phyloP scores from a whole-genome alignment of 2,888 invertebrate species.

The Sturmia bella region DNA sequence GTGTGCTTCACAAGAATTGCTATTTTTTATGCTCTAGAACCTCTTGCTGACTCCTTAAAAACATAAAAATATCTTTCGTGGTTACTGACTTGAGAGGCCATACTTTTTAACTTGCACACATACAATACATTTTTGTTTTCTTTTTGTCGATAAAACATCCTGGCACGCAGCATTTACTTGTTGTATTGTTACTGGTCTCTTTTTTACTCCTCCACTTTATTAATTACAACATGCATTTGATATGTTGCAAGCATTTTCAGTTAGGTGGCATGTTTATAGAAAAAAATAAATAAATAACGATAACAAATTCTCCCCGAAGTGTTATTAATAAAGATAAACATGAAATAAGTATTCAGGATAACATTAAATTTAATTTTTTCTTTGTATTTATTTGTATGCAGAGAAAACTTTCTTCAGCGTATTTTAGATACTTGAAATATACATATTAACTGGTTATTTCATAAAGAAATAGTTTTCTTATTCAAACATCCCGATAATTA shows the following conservation, averaged over 20 bases:
- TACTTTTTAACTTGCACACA: constrained; percentile 79
- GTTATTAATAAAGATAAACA: not conserved
- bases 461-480: no score
- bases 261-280: constrained; percentile 24
- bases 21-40: not conserved
- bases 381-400: no score
- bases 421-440: no score
- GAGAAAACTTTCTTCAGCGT: no score
- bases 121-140: constrained; percentile 78
- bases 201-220: constrained; percentile 50
- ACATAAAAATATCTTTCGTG: constrained; percentile 78
- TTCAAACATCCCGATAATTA: no score
- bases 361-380: no score
- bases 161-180: constrained; percentile 24
- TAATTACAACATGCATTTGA: constrained; percentile 64
- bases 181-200: constrained; percentile 61
- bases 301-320: not conserved
- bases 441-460: no score
- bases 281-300: not conserved
- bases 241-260: constrained; percentile 52
- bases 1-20: constrained; percentile 16
- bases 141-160: constrained; percentile 2
- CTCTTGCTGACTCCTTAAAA: constrained; percentile 38
- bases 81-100: constrained; percentile 79
- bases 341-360: no score